A percentile compares a stretch with the other conserved stretches of the same genome.
phyloP scores from a whole-genome alignment of 2,888 invertebrate genomes.

The Elegia similella region DNA sequence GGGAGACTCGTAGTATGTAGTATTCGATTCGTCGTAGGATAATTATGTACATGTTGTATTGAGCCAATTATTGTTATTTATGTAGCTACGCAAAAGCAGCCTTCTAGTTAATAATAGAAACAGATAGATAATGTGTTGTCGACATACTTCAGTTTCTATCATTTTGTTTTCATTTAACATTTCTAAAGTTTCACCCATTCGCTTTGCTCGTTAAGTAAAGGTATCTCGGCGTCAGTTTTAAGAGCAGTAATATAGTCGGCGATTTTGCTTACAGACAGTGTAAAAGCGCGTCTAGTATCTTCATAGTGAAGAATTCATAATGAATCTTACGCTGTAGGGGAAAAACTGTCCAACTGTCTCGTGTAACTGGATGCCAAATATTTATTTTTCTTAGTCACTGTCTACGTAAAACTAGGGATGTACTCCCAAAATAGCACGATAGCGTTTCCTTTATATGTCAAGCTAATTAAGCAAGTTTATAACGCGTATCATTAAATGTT shows the following conservation, averaged over 20 bases:
- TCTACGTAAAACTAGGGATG: not conserved
- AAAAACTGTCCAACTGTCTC: no score
- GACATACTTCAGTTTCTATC: no score
- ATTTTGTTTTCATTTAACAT: no score
- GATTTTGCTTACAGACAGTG: no score
- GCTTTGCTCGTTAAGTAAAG: no score
- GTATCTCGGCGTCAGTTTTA: no score
- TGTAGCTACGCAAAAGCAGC: conserved; percentile 4
- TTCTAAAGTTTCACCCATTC: no score
- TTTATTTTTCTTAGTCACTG: not conserved
- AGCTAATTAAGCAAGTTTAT: not conserved
- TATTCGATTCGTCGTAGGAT: conserved; percentile 2
- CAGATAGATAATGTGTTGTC: not conserved
- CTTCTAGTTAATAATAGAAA: not conserved
- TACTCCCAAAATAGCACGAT: not conserved
- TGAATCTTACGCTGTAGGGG: no score
- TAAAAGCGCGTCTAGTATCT: no score
- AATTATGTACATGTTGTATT: conserved; percentile 20
- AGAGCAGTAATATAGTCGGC: no score
- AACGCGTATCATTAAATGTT: no score
- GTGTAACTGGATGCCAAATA: not conserved
- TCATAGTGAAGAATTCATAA: no score
- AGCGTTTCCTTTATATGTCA: not conserved
- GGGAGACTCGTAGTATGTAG: conserved; percentile 5
- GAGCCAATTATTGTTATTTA: conserved; percentile 16